phyloP scores from a whole-genome alignment of 35 echinoderm and acorn worm genomes.

The Acanthaster planci region DNA sequence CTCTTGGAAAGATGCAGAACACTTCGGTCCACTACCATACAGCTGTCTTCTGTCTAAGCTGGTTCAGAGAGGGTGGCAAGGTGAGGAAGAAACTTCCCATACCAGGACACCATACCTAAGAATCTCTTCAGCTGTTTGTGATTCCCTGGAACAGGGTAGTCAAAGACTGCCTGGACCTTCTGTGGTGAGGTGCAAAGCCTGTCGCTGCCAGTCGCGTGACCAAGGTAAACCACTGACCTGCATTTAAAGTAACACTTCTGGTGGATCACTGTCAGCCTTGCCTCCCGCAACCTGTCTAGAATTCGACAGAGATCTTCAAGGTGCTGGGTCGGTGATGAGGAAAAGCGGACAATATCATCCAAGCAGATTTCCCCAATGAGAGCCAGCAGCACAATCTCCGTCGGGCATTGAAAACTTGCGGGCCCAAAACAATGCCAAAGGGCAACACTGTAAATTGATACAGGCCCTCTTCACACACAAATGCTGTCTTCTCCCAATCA shows the following conservation, averaged over 20 bases:
- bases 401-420: slow-evolving; percentile 36
- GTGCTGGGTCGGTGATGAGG: slow-evolving; percentile 46
- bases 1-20: neutral
- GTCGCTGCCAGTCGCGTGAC: neutral
- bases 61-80: neutral
- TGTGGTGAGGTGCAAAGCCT: no score
- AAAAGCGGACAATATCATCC: slow-evolving; percentile 59
- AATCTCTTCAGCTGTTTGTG: no score
- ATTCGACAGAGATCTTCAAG: slow-evolving; percentile 25
- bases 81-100: slow-evolving; percentile 21
- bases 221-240: slow-evolving; percentile 31
- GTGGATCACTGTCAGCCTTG: slow-evolving; percentile 23
- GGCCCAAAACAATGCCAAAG: slow-evolving; percentile 53
- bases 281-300: neutral
- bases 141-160: no score
- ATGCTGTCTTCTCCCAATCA: slow-evolving; percentile 41
- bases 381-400: slow-evolving; percentile 26
- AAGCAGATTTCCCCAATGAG: slow-evolving; percentile 22
- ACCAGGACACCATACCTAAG: neutral
- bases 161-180: no score
- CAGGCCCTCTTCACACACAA: slow-evolving; percentile 36
- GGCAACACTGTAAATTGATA: slow-evolving; percentile 68
- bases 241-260: slow-evolving; percentile 40
- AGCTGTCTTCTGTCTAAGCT: slow-evolving; percentile 2
- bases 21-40: slow-evolving; percentile 9